A percentile compares a stretch with the other conserved stretches of the same genome.
Evolutionary conservation across 1,140 invertebrate species (phyloP).

Genomic region (Drosophila santomea): DNA sequence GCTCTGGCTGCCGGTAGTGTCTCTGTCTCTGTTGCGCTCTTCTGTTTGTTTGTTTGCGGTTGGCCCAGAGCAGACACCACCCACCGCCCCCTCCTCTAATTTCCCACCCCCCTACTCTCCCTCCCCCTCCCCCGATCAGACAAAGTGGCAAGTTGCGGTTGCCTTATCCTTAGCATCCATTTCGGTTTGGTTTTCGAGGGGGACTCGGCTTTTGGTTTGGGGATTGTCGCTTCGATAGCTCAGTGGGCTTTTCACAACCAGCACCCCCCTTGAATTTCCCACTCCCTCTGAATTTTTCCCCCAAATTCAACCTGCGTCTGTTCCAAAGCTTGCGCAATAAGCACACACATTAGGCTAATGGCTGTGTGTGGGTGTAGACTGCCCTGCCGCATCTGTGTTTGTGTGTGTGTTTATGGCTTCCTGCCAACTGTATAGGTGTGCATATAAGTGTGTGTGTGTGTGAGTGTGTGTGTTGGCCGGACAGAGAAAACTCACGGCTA

Average conservation of each 20-base stretch:
- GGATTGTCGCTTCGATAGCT: slow-evolving; percentile 2
- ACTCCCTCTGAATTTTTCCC: background rate
- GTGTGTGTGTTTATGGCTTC: slow-evolving; percentile 17
- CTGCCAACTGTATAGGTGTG: slow-evolving; percentile 10
- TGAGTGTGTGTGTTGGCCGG: slow-evolving; percentile 42
- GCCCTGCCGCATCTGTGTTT: slow-evolving; percentile 3
- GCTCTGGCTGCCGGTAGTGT: slow-evolving; percentile 19
- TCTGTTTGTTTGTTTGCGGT: slow-evolving; percentile 53
- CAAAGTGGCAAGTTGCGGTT: slow-evolving; percentile 53
- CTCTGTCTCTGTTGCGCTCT: slow-evolving; percentile 31
- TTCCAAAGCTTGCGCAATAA: slow-evolving; percentile 81
- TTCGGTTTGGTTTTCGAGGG: background rate
- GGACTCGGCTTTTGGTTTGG: background rate
- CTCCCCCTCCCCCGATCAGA: slow-evolving; percentile 6
- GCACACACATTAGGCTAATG: slow-evolving; percentile 82
- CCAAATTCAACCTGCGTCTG: slow-evolving; percentile 50
- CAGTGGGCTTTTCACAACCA: background rate
- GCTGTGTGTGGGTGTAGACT: slow-evolving; percentile 48
- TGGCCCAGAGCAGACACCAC: slow-evolving; percentile 23
- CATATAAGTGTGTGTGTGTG: slow-evolving; percentile 31
- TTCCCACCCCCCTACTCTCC: background rate
- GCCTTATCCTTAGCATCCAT: slow-evolving; percentile 32
- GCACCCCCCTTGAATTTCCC: no score
- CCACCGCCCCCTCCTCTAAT: slow-evolving; percentile 1
- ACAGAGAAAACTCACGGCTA: slow-evolving; percentile 57